Percentiles rank a stretch among this genome's conserved stretches.
phyloP scores from a whole-genome alignment of 2,113 vertebrate species.

The Tetraodon nigroviridis region DNA sequence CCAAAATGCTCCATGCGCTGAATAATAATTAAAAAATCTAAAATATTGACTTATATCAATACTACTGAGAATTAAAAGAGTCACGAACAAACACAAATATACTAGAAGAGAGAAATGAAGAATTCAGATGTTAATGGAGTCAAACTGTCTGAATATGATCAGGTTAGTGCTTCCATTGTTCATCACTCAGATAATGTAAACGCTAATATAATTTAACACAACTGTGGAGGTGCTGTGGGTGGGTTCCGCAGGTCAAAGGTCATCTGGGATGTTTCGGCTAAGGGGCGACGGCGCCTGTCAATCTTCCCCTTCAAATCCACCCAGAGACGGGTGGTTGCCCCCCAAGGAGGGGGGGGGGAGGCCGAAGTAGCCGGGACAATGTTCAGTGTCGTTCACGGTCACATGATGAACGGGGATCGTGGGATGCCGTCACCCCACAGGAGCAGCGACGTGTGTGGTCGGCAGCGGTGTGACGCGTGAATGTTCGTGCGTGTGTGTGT shows the following conservation, averaged over 20 bases:
- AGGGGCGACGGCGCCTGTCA: conserved; percentile 51
- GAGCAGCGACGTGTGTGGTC: conserved; percentile 26
- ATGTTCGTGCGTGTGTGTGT: conserved; percentile 16
- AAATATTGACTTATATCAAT: too few relatives aligned
- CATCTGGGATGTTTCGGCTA: conserved; percentile 1
- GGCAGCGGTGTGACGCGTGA: conserved; percentile 51
- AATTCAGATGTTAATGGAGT: neutral
- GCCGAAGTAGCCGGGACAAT: neutral
- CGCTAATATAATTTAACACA: neutral
- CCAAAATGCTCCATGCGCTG: too few relatives aligned
- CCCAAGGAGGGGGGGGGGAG: neutral
- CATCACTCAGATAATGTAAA: neutral
- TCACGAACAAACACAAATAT: too few relatives aligned
- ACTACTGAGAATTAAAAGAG: neutral
- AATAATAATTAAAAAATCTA: too few relatives aligned
- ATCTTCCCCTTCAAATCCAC: conserved; percentile 28
- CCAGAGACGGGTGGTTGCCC: conserved; percentile 45
- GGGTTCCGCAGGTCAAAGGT: conserved; percentile 38
- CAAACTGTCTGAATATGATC: conserved; percentile 26
- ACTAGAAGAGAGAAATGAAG: neutral
- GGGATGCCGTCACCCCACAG: conserved; percentile 28
- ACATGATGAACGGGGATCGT: conserved; percentile 29
- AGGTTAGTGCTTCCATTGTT: conserved; percentile 1
- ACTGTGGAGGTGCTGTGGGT: neutral
- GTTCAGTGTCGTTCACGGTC: conserved; percentile 9